Base-by-base conservation (phyloP, 2,888 invertebrate species). In the Diadegma fenestrale region DNA sequence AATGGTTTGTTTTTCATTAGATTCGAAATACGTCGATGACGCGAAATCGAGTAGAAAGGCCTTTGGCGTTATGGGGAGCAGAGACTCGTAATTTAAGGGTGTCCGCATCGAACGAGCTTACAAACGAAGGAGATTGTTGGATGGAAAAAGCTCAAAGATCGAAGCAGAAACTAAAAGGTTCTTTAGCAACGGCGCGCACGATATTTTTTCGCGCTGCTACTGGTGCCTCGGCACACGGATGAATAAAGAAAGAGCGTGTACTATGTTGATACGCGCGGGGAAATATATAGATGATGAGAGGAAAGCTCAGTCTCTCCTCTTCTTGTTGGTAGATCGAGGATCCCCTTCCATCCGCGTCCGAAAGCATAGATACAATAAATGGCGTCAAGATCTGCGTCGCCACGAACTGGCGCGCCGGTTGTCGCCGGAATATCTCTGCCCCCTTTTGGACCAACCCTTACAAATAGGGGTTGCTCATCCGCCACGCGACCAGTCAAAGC, bases 381-480 rank as follows among this genome's bases (percentile, higher is more conserved):
- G 92, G 92, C 92, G 92, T 92, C 92, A 91, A 92, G 92, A 91
- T 89, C 91, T 87, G 89, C 91, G 92, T 91, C 92, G 92, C 91
- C 91, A 91, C 89, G 89, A 89, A 86, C 89, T 84, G 88, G 88
- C 89, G 90, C 89, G 90, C 89, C 89, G 88, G 87, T 88, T 88
- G 89, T 89, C 89, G 89, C 89, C 80, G 80, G 89, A 85, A 91
- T 90, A 90, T 90, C 91, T 88, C 88, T 80, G 84, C 63, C 80
- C 72, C 80, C 61, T 75, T 80, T 61, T 78, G 69, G 76, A 66
- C 45, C 87, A 82, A 87, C 89, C 90, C 89, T 90, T 90, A 90
- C 90, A 90, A 89, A 90, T 90, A 90, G 88, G 89, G 90, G 89
- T 87, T 88, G 88, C 88, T 87, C 87, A 84, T 80, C 84, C 80